Conservation (phyloP, 2,113 vertebrate genomes). For the Etheostoma spectabile region DNA sequence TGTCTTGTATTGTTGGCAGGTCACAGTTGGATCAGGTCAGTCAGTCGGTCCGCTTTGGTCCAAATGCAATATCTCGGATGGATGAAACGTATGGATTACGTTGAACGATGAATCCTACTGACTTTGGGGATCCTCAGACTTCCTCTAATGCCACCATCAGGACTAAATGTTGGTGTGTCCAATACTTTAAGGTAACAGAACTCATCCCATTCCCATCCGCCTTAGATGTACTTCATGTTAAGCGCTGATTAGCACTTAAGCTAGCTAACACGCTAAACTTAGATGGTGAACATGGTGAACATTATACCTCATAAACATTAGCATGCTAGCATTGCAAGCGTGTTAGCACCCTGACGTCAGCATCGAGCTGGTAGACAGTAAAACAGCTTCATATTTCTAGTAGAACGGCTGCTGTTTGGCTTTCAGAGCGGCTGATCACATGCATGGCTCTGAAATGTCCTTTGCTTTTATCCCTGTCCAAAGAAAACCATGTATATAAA, state of each 20-base stretch:
- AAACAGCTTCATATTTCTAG: neutral
- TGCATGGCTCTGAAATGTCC: neutral
- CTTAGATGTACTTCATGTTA: neutral
- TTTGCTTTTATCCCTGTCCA: neutral
- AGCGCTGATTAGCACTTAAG: neutral
- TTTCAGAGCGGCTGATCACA: neutral
- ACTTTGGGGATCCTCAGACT: too few relatives aligned
- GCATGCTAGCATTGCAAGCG: too few relatives aligned
- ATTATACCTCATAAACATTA: neutral
- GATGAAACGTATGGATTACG: neutral
- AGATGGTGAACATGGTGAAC: neutral
- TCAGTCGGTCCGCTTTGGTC: neutral
- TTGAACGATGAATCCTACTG: neutral
- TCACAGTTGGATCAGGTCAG: too few relatives aligned
- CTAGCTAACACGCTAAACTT: neutral
- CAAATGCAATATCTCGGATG: neutral
- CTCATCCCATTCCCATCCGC: neutral
- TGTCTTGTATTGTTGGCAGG: neutral
- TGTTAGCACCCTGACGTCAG: neutral
- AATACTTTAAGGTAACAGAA: too few relatives aligned
- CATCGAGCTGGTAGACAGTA: neutral
- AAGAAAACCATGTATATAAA: neutral
- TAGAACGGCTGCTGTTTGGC: neutral
- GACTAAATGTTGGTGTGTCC: too few relatives aligned
- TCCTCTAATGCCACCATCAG: neutral